These are phyloP conservation scores for Syrmaticus mikado DNA, from an alignment of 2,113 vertebrate species.

Conservation along the genomic window DNA sequence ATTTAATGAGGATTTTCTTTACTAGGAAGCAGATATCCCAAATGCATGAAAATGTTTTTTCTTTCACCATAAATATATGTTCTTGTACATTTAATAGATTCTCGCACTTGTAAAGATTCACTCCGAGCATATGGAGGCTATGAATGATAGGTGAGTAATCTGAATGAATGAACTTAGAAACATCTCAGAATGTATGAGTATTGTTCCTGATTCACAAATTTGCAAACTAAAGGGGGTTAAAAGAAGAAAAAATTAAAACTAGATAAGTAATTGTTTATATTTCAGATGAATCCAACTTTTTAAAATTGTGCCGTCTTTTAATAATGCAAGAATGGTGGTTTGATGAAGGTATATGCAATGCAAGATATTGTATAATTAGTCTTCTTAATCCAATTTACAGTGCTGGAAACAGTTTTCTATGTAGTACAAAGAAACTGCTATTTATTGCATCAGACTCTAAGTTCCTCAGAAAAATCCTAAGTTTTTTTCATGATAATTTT, in stretches of 20 bases:
- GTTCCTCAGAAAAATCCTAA: not conserved
- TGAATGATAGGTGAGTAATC: not conserved
- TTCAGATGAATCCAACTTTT: not conserved
- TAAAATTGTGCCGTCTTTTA: not conserved
- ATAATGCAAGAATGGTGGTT: not conserved
- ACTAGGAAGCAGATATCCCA: not conserved
- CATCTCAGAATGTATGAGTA: not conserved
- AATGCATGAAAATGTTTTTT: not conserved
- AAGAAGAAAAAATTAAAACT: not conserved
- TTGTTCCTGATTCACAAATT: not conserved
- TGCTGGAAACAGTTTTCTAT: not conserved
- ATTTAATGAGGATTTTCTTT: not conserved
- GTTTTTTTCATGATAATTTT: slow-evolving; percentile 2
- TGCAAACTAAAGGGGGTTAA: not conserved
- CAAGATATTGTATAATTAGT: not conserved
- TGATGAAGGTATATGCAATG: not conserved
- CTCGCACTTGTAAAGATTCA: not conserved
- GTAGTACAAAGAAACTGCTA: not conserved
- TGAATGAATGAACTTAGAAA: not conserved
- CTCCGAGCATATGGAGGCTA: not conserved
- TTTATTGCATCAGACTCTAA: not conserved
- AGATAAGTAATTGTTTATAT: not conserved
- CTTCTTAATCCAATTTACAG: not conserved
- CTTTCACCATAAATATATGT: not conserved
- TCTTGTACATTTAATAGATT: not conserved